These are phyloP conservation scores for Plotosus lineatus DNA, from an alignment of 2,113 vertebrate genomes.

Conservation along the genomic window DNA sequence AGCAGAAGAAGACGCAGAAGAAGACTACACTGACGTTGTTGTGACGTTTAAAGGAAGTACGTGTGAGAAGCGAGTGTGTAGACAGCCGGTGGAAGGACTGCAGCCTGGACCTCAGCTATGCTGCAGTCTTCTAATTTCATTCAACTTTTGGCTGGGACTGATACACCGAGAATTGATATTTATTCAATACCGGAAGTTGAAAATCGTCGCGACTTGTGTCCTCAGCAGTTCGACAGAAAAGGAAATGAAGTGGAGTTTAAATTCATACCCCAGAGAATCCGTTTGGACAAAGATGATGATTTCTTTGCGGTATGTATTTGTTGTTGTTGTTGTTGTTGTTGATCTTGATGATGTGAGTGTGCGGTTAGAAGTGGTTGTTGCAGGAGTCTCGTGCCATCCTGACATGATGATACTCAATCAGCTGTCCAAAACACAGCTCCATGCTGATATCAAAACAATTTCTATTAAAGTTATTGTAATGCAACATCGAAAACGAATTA, in stretches of 20 bases:
- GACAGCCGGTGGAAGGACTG: neutral
- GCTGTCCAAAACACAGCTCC: no score
- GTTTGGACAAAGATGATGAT: conserved; percentile 70
- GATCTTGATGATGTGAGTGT: neutral
- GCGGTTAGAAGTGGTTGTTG: neutral
- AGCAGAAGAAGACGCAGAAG: no score
- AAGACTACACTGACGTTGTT: no score
- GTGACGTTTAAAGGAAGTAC: conserved; percentile 21
- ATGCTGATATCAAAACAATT: no score
- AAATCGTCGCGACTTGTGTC: neutral
- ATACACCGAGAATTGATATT: conserved; percentile 9
- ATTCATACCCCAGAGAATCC: conserved; percentile 68
- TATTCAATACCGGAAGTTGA: conserved; percentile 24
- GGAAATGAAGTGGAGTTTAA: conserved; percentile 52
- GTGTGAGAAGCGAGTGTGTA: neutral
- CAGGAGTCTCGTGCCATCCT: neutral
- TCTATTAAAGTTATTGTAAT: no score
- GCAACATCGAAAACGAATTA: no score
- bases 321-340: neutral
- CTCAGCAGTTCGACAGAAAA: neutral
- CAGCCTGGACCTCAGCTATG: conserved; percentile 50
- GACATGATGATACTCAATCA: no score
- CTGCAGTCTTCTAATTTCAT: conserved; percentile 36
- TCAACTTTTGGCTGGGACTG: conserved; percentile 15
- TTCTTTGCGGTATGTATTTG: conserved; percentile 77